phyloP scores from a whole-genome alignment of 2,797 vertebrate genomes.

The Falco berigora region DNA sequence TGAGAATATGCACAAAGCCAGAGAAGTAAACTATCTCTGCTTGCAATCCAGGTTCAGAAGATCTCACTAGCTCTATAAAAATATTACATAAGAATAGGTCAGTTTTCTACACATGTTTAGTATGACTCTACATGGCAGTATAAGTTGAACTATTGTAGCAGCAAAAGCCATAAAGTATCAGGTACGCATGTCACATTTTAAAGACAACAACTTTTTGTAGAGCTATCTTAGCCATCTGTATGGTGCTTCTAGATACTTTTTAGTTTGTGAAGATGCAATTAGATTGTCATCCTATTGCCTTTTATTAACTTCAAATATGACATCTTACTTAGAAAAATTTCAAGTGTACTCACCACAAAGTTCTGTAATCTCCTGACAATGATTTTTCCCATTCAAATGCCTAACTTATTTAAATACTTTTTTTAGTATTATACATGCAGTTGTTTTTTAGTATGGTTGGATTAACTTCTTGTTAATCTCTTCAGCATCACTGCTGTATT shows the following conservation, averaged over 20 bases:
- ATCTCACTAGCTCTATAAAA: not conserved
- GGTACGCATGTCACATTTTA: not conserved
- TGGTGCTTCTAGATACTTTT: not conserved
- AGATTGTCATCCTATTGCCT: not conserved
- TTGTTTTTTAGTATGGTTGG: not conserved
- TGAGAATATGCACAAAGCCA: not conserved
- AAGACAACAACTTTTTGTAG: not conserved
- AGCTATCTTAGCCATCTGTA: not conserved
- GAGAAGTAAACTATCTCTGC: not conserved
- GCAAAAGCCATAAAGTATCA: not conserved
- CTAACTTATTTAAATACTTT: not conserved
- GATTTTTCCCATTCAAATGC: not conserved
- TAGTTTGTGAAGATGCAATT: not conserved
- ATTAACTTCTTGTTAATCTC: not conserved
- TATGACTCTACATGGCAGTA: not conserved
- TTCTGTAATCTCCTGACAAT: not conserved
- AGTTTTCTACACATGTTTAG: not conserved
- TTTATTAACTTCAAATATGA: not conserved
- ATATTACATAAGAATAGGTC: not conserved
- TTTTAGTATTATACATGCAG: not conserved
- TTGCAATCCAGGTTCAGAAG: not conserved
- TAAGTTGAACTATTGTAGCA: not conserved
- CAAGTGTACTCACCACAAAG: not conserved
- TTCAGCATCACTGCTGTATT: not conserved
- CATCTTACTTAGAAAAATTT: not conserved